Conservation (phyloP, 2,113 vertebrate species). For the Ploceus nigricollis region DNA sequence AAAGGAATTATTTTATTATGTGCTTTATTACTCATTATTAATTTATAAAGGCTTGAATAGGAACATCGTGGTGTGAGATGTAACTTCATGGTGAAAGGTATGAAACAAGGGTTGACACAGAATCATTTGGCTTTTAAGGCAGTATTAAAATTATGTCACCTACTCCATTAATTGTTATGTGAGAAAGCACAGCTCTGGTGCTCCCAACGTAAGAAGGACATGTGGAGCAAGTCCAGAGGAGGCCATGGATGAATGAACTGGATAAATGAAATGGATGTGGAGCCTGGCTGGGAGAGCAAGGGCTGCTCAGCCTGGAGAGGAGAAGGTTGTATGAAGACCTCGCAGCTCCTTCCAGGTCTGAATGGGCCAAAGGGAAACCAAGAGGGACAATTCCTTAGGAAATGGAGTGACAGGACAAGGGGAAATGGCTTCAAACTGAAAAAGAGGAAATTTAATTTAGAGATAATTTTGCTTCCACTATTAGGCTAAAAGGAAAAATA, state of each 20-base stretch:
- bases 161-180: background rate
- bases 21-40: background rate
- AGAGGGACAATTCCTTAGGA: background rate
- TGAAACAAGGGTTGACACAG: background rate
- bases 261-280: background rate
- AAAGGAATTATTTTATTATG: background rate
- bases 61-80: background rate
- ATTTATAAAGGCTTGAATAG: background rate
- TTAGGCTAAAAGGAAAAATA: background rate
- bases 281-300: background rate
- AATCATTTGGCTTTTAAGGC: background rate
- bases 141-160: background rate
- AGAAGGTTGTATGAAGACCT: background rate
- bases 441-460: background rate
- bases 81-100: background rate
- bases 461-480: background rate
- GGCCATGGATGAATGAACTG: background rate
- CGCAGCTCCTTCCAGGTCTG: background rate
- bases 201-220: background rate
- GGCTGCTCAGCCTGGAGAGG: background rate
- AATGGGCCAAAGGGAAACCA: background rate
- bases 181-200: background rate
- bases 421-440: background rate
- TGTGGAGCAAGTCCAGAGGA: background rate
- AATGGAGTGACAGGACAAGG: background rate